Conservation (phyloP, 2,888 invertebrate genomes). For the Terebella lapidaria region DNA sequence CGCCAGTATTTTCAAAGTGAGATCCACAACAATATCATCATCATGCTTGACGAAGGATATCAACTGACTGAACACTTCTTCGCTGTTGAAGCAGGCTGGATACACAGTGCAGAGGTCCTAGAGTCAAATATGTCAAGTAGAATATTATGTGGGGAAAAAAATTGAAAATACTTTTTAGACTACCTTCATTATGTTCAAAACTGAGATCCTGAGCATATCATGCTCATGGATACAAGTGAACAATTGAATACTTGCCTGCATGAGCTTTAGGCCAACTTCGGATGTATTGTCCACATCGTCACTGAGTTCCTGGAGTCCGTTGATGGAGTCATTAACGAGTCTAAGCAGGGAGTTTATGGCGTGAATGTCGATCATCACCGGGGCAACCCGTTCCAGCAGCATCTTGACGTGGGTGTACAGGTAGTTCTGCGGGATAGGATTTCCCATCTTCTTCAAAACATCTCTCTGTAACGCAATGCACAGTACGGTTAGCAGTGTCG, state of each 20-base stretch:
- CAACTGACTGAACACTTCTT: conserved; percentile 73
- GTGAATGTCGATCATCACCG: conserved; percentile 90
- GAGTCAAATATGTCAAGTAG: too few species aligned
- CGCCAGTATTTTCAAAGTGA: conserved; percentile 50
- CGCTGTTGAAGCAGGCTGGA: conserved; percentile 84
- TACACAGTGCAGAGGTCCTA: conserved; percentile 87
- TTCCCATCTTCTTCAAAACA: conserved; percentile 87
- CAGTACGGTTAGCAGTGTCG: neutral
- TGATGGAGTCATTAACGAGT: conserved; percentile 54
- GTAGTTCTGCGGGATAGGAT: conserved; percentile 89
- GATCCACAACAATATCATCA: conserved; percentile 57
- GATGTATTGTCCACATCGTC: conserved; percentile 60
- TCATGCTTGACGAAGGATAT: conserved; percentile 74
- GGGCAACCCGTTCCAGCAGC: conserved; percentile 87
- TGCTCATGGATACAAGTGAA: too few species aligned
- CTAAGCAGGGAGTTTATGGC: conserved; percentile 66
- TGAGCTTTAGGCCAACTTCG: conserved; percentile 80
- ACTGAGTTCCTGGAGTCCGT: conserved; percentile 34
- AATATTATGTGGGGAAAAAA: too few species aligned
- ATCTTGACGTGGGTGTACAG: conserved; percentile 93
- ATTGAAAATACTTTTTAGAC: too few species aligned
- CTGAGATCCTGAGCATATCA: too few species aligned
- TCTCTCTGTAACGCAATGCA: conserved; percentile 59
- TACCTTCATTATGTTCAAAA: too few species aligned
- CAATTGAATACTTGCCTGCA: conserved; percentile 69